phyloP scores from a whole-genome alignment of 2,797 vertebrate genomes.

The Gymnoscopelus microlampas region DNA sequence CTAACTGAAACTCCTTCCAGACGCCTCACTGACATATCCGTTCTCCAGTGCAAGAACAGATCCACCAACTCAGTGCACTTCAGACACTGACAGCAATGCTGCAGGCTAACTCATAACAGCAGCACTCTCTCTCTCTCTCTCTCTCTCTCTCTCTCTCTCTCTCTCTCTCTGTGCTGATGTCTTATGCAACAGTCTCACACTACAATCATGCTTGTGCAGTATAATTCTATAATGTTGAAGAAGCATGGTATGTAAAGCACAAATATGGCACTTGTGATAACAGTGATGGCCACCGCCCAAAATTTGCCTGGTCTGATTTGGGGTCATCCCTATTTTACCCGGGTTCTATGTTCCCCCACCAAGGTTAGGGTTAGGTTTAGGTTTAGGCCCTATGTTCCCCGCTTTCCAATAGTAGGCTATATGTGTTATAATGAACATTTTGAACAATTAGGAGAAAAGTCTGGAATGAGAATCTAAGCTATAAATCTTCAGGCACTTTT shows the following conservation, averaged over 20 bases:
- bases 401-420: no score
- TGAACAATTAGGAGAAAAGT: no score
- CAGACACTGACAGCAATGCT: slow-evolving; percentile 52
- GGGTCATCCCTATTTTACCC: no score
- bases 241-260: background rate
- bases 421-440: no score
- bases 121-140: slow-evolving; percentile 11
- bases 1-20: slow-evolving; percentile 50
- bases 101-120: slow-evolving; percentile 41
- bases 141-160: slow-evolving; percentile 1
- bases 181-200: slow-evolving; percentile 29
- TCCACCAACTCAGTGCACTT: slow-evolving; percentile 59
- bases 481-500: no score
- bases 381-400: no score
- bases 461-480: no score
- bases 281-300: no score
- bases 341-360: no score
- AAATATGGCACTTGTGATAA: slow-evolving; percentile 10
- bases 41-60: slow-evolving; percentile 30
- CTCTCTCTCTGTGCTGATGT: slow-evolving; percentile 3
- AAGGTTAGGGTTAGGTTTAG: no score
- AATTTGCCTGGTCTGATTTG: no score
- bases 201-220: slow-evolving; percentile 17
- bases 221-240: background rate
- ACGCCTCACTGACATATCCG: slow-evolving; percentile 38